Conservation (phyloP, 2,888 invertebrate species). For the Cryptocephalus primarius region DNA sequence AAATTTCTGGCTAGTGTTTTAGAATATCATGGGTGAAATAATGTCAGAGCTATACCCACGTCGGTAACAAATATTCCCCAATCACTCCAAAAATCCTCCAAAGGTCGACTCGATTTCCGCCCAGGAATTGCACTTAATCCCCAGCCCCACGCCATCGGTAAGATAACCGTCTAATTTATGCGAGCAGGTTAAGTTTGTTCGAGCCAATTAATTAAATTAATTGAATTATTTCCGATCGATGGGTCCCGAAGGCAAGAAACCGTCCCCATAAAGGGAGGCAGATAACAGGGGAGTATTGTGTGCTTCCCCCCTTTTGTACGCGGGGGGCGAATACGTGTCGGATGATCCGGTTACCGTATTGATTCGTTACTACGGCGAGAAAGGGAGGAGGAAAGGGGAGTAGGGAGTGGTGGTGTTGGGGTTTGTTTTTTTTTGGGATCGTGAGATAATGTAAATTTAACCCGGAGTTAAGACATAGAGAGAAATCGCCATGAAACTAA, state of each 20-base stretch:
- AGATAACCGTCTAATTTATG: slow-evolving; percentile 17
- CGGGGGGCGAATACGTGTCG: neutral
- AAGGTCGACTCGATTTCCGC: slow-evolving; percentile 15
- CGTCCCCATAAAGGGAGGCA: neutral
- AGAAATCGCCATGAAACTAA: no score
- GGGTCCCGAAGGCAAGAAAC: slow-evolving; percentile 1
- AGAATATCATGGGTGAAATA: no score
- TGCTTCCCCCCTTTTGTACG: neutral
- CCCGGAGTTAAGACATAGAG: no score
- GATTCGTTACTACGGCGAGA: no score
- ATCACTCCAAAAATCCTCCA: slow-evolving; percentile 10
- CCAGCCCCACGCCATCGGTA: slow-evolving; percentile 2
- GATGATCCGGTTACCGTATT: no score
- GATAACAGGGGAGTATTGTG: neutral
- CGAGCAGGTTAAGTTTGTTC: slow-evolving; percentile 16
- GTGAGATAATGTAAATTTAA: no score
- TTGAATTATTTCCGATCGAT: slow-evolving; percentile 24
- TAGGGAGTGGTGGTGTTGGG: no score
- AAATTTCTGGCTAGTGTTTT: no score
- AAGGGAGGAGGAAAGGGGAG: no score
- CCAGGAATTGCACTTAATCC: slow-evolving; percentile 16
- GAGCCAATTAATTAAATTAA: slow-evolving; percentile 22
- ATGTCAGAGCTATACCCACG: no score
- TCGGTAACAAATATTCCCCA: no score
- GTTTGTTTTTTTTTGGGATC: no score